Conservation (phyloP, 2,888 invertebrate genomes). For the Lordiphosa fenestrarum region DNA sequence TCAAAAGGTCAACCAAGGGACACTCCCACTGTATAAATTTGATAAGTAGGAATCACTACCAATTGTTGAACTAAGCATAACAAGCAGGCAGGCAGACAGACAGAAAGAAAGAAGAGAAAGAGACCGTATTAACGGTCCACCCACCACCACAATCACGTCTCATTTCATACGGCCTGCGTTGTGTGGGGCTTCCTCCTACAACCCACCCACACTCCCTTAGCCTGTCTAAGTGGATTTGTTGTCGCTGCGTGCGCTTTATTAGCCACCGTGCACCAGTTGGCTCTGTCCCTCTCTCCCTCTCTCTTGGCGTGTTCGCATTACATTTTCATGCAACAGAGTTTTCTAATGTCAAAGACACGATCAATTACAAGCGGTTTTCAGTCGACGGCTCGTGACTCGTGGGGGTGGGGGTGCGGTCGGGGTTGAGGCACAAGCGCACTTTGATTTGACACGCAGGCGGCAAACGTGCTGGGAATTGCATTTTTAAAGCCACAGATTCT, state of each 20-base stretch:
- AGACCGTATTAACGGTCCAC: no score
- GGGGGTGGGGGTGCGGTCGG: background rate
- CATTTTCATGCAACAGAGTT: slow-evolving; percentile 43
- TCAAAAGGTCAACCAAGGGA: no score
- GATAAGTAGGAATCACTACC: slow-evolving; percentile 10
- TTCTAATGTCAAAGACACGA: slow-evolving; percentile 70
- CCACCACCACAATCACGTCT: no score
- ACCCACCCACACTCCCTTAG: no score
- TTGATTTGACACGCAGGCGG: slow-evolving; percentile 32
- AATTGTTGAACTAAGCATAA: background rate
- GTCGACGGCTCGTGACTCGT: slow-evolving; percentile 46
- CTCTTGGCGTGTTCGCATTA: slow-evolving; percentile 24
- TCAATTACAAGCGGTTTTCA: slow-evolving; percentile 64
- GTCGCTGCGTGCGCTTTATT: slow-evolving; percentile 64
- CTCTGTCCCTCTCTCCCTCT: background rate
- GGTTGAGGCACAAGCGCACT: slow-evolving; percentile 14
- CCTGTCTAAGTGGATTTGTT: slow-evolving; percentile 73
- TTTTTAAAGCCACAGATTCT: background rate
- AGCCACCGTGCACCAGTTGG: slow-evolving; percentile 69
- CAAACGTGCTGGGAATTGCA: slow-evolving; percentile 26
- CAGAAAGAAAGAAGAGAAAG: no score
- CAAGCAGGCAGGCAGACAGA: no score
- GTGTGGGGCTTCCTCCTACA: no score
- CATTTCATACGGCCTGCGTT: no score
- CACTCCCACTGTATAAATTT: background rate